Base-by-base conservation (phyloP, 2,888 invertebrate species). In the Gymnocheta viridis region DNA sequence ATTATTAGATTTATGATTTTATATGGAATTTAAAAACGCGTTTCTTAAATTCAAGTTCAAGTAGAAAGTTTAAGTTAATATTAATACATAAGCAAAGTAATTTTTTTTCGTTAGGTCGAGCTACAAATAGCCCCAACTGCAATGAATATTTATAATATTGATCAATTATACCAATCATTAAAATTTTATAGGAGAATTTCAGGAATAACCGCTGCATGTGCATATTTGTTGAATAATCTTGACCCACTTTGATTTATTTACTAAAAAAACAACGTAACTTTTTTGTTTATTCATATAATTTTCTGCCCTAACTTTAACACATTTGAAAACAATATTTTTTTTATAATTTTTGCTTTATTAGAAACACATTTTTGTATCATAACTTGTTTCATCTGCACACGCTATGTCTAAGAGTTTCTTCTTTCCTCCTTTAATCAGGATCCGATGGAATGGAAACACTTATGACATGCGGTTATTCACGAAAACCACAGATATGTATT, bases 21-120 rank as follows among this genome's bases (percentile, higher is more conserved):
- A 83, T 80, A 80, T 72, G 51, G 67, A 83, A 77, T 67, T 72
- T 79, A 79, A 76, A 74, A 66, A 51, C 27, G 27, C 47, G 72
- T 79, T 62, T 74, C 62, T 67, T 80, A 77, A 72, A 81, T 81
- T 84, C 84, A 84, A 84, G 80, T 83, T 84, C 80, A 84, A 77
- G 72, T 84, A 84, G 60, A 77, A 56, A 47, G 17, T 84, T 73
- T 84, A 84, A 84, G 84, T 77, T 77, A 84, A 77, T 77, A 47
- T 73, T 84, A 84, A 69, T 84, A 67, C 12, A 24, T 77, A 81
- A n/a, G 66, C 44, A 70, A 72, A 62, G 49, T 74, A 80, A 60
- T 38, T 14, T 64, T 64, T 78, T 72, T 80, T 62, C 47, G 69
- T 82, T 76, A 73, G 72, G 67, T 60, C 54, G 54, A 67, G 66